Base-by-base conservation (phyloP, 2,113 vertebrate genomes). In the Columbina picui region DNA sequence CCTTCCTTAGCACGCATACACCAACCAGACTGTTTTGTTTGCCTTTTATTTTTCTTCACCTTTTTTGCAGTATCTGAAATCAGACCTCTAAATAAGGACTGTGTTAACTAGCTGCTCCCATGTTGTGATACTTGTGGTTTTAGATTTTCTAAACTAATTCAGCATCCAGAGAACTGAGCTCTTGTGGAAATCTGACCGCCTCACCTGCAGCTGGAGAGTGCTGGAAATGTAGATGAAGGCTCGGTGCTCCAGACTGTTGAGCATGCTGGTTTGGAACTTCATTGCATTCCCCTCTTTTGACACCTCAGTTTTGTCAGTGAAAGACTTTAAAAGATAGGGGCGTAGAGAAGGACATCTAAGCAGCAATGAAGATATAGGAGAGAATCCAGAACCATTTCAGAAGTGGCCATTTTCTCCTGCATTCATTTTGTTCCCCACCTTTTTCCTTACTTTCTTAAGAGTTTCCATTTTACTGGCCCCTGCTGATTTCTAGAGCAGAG, bases 281-380 rank as follows among this genome's bases (percentile, higher is more conserved):
- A 5, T 26, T 39, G 23, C 3, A 1, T 47, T 60, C 22, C 30
- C 30, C 16, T 59, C 32, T 43, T 76, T 65, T 39, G 13, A 64
- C 30, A 64, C 20, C 23, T 12, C 13, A 10, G 6, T 52, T 81
- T 61, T 45, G 30, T 23, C 59, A 70, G 47, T 7, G 56, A 53
- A 41, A 61, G 6, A 7, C 38, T 78, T 74, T 18, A 19, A 87
- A 84, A 59, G 38, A 34, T 19, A 23, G 5, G 1, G 32, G 16
- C n/a, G 20, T 22, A 20, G 43, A 39, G n/a, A 74, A 61, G 10
- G 41, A 29, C 0, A 0, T 17, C 10, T 30, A 70, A 89, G n/a
- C 38, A 88, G n/a, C 3, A 4, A 21, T 4, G 7, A 65, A 29
- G 17, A 14, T 3, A 76, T n/a, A 53, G 25, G 6, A 39, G 26